phyloP scores from a whole-genome alignment of 2,888 invertebrate species.

The Catonia carolina region DNA sequence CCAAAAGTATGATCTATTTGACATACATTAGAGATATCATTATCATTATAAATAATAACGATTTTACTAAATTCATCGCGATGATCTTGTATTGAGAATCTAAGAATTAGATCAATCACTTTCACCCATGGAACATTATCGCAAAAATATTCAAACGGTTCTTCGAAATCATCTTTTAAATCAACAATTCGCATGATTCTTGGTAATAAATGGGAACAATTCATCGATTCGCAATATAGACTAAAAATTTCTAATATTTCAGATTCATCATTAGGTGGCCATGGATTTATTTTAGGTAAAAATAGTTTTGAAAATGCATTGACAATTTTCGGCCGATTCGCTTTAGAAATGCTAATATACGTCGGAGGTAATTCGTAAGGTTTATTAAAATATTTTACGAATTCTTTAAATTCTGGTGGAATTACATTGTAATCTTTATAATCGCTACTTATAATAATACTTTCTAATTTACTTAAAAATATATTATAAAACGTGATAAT shows the following conservation, averaged over 20 bases:
- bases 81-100: too few relatives aligned
- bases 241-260: constrained; percentile 21
- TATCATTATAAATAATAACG: too few relatives aligned
- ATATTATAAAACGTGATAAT: not conserved
- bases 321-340: not conserved
- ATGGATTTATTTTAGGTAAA: constrained; percentile 19
- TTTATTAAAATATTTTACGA: constrained; percentile 11
- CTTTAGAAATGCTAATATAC: not conserved
- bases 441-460: not conserved
- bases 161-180: constrained; percentile 42
- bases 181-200: constrained; percentile 43
- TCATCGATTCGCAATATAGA: constrained; percentile 25
- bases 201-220: constrained; percentile 23
- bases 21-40: too few relatives aligned
- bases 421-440: not conserved
- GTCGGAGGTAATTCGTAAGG: too few relatives aligned
- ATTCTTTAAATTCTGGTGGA: constrained; percentile 5
- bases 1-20: too few relatives aligned
- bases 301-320: constrained; percentile 15
- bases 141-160: constrained; percentile 44
- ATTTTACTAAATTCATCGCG: too few relatives aligned
- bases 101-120: constrained; percentile 47
- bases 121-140: constrained; percentile 47
- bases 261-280: constrained; percentile 22
- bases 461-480: not conserved